Conservation (phyloP, 2,113 vertebrate genomes). For the Lophius piscatorius region DNA sequence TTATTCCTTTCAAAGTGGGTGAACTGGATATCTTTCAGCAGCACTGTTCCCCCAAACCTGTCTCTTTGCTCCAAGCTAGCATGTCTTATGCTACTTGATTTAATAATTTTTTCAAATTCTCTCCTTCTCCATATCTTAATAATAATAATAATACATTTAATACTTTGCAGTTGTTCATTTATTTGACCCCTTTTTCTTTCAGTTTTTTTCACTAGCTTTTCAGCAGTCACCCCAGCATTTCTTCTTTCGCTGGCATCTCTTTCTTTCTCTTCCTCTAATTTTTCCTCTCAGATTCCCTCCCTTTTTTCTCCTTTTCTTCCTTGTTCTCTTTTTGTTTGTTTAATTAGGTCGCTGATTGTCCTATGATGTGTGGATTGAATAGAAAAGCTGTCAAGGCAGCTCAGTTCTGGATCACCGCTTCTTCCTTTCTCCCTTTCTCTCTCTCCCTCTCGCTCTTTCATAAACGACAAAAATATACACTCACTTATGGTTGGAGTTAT, state of each 20-base stretch:
- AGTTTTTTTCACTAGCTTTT: conserved; percentile 16
- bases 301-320: conserved; percentile 6
- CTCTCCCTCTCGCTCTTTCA: conserved; percentile 10
- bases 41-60: conserved; percentile 10
- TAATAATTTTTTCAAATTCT: conserved; percentile 3
- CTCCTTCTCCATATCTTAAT: background rate
- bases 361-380: conserved; percentile 60
- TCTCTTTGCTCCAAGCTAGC: conserved; percentile 29
- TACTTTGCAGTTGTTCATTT: conserved; percentile 3
- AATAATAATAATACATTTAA: too few species aligned
- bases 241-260: conserved; percentile 18
- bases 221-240: background rate
- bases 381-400: conserved; percentile 65
- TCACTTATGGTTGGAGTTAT: conserved; percentile 13
- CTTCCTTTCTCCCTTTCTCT: conserved; percentile 26
- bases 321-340: conserved; percentile 44
- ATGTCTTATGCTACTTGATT: conserved; percentile 11
- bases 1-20: conserved; percentile 20
- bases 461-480: conserved; percentile 24
- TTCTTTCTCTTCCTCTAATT: conserved; percentile 5
- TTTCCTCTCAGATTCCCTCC: background rate
- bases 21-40: conserved; percentile 37
- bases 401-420: conserved; percentile 69
- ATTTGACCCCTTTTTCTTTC: conserved; percentile 15
- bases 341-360: conserved; percentile 71